A percentile compares a stretch with the other conserved stretches of the same genome.
Conservation (phyloP, 2,888 invertebrate species). For the Drosophila atroscutellata region DNA sequence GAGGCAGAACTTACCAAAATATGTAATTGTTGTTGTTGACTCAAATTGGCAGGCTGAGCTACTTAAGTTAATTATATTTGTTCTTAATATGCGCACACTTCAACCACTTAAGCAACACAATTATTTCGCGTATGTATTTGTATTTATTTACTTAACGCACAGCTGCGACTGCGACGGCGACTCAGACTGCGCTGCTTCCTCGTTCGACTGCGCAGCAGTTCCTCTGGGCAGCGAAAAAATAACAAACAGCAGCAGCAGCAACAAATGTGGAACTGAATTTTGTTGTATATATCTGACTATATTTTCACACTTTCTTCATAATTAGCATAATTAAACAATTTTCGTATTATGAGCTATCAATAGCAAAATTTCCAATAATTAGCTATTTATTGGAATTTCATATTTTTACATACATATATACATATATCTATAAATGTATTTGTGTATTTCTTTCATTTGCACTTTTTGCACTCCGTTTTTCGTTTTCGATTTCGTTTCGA, state of each 20-base stretch:
- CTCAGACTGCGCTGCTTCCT: slow-evolving; percentile 47
- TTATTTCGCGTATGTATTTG: slow-evolving; percentile 26
- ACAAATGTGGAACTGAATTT: slow-evolving; percentile 22
- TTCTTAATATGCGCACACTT: slow-evolving; percentile 27
- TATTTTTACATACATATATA: slow-evolving; percentile 18
- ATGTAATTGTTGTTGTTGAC: slow-evolving; percentile 21
- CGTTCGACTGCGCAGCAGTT: slow-evolving; percentile 23
- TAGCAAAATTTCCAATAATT: slow-evolving; percentile 49
- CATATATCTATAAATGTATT: slow-evolving; percentile 3
- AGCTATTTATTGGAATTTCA: slow-evolving; percentile 56
- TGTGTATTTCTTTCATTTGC: slow-evolving; percentile 34
- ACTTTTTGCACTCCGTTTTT: slow-evolving; percentile 48
- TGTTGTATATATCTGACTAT: slow-evolving; percentile 19
- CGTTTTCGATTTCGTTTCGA: slow-evolving; percentile 39
- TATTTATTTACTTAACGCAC: slow-evolving; percentile 28
- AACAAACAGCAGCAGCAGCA: slow-evolving; percentile 8
- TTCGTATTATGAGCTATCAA: slow-evolving; percentile 36
- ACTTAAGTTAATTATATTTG: slow-evolving; percentile 42
- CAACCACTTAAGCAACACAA: slow-evolving; percentile 31
- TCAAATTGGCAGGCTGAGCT: slow-evolving; percentile 46
- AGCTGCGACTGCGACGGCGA: slow-evolving; percentile 12
- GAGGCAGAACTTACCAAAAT: slow-evolving; percentile 43
- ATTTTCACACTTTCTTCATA: slow-evolving; percentile 65
- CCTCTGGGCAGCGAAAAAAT: not conserved
- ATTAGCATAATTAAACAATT: slow-evolving; percentile 52